Evolutionary conservation across 2,113 vertebrate genomes (phyloP).

Genomic region (Lontra canadensis): DNA sequence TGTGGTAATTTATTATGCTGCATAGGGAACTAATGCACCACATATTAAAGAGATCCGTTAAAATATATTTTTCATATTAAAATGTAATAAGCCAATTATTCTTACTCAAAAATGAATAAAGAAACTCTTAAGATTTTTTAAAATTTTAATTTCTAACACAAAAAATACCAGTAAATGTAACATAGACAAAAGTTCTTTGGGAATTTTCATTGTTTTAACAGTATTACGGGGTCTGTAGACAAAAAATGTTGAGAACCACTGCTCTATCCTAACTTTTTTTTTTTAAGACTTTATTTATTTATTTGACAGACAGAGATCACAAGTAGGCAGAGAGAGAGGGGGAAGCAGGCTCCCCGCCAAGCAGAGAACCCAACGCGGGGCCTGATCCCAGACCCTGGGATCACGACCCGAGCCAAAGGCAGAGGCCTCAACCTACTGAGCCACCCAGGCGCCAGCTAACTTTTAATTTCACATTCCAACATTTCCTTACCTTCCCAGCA

Average conservation of each 20-base stretch:
- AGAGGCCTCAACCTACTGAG: no score
- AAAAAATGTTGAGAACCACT: neutral
- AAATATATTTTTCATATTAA: neutral
- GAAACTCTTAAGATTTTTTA: neutral
- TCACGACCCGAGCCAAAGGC: accelerated
- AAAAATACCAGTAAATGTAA: neutral
- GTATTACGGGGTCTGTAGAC: neutral
- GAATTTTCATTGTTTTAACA: neutral
- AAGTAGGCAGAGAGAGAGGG: no score
- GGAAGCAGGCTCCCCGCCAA: no score
- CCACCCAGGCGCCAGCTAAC: neutral
- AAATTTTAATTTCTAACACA: neutral
- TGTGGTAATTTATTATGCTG: neutral
- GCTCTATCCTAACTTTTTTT: neutral
- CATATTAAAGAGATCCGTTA: neutral
- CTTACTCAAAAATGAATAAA: neutral
- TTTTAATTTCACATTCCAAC: neutral
- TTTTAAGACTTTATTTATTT: no score
- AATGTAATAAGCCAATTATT: neutral
- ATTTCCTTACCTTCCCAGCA: neutral
- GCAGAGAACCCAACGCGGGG: no score
- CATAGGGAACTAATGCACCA: neutral
- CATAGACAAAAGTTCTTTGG: neutral
- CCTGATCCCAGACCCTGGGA: no score
- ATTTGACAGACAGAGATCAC: no score